A percentile compares a stretch with the other conserved stretches of the same genome.
Conservation (phyloP, 2,797 vertebrate genomes). For the Euphonia xanthogaster region DNA sequence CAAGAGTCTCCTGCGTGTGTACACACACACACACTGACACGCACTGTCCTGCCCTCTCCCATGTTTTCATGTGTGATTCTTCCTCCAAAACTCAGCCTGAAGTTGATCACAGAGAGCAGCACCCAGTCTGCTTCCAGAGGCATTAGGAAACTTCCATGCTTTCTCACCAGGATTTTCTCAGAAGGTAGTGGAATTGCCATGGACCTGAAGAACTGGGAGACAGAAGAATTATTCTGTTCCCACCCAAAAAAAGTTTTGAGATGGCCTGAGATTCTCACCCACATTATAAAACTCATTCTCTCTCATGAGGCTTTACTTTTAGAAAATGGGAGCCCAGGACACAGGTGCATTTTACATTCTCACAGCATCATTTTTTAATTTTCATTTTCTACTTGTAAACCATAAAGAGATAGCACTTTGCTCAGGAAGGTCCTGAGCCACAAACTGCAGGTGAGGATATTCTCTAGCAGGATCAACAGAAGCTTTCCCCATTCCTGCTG, state of each 20-base stretch:
- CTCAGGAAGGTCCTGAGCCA: neutral
- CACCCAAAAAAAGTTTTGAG: neutral
- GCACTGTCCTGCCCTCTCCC: neutral
- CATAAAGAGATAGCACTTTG: neutral
- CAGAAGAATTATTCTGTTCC: neutral
- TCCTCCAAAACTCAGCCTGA: neutral
- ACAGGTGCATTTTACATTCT: neutral
- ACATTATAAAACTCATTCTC: neutral
- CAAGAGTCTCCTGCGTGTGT: fast-evolving
- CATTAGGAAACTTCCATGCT: neutral
- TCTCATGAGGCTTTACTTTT: neutral
- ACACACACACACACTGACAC: fast-evolving
- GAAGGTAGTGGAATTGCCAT: fast-evolving
- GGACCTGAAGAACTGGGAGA: neutral
- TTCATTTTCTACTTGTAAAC: neutral
- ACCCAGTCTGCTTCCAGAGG: neutral
- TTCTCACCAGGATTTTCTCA: neutral
- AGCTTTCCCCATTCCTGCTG: neutral
- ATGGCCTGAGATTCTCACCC: neutral
- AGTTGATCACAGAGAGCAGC: neutral
- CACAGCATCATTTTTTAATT: neutral
- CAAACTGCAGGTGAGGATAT: neutral
- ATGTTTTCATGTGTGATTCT: neutral
- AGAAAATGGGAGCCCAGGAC: neutral
- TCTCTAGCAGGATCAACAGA: neutral